Conservation (phyloP, 2,797 vertebrate species). For the Leptatherina wallacei region DNA sequence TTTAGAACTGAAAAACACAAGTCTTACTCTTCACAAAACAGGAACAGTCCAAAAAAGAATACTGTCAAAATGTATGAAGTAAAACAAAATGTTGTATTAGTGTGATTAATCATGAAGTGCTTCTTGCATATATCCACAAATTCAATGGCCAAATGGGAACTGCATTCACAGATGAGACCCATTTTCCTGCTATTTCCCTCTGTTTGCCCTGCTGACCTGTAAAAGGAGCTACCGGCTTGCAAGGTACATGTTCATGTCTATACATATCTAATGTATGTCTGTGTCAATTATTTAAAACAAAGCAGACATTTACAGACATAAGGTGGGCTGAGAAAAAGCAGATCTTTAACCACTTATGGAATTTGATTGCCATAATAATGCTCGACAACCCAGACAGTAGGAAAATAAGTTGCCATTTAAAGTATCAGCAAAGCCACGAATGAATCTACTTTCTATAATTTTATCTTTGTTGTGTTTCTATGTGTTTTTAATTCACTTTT, state of each 20-base stretch:
- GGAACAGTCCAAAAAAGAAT: neutral
- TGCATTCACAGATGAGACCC: slow-evolving; percentile 70
- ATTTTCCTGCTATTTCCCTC: slow-evolving; percentile 69
- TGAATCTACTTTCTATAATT: neutral
- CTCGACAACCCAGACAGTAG: neutral
- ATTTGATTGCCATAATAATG: slow-evolving; percentile 19
- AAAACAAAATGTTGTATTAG: neutral
- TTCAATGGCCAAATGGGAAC: slow-evolving; percentile 24
- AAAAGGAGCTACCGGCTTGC: slow-evolving; percentile 47
- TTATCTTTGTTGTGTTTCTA: neutral
- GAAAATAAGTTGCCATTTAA: slow-evolving; percentile 4
- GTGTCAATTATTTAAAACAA: slow-evolving; percentile 54
- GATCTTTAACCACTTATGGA: slow-evolving; percentile 25
- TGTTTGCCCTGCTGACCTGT: slow-evolving; percentile 60
- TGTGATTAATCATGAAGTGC: neutral
- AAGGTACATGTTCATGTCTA: slow-evolving; percentile 61
- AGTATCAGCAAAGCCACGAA: neutral
- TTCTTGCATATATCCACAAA: neutral
- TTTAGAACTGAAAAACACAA: too few species aligned
- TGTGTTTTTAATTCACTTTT: neutral
- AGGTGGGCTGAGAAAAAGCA: slow-evolving; percentile 16
- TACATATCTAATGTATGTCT: slow-evolving; percentile 65
- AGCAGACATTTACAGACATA: slow-evolving; percentile 44
- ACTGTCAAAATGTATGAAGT: neutral
- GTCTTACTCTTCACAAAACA: too few species aligned